phyloP scores from a whole-genome alignment of 2,113 vertebrate species.

The Electrona antarctica region DNA sequence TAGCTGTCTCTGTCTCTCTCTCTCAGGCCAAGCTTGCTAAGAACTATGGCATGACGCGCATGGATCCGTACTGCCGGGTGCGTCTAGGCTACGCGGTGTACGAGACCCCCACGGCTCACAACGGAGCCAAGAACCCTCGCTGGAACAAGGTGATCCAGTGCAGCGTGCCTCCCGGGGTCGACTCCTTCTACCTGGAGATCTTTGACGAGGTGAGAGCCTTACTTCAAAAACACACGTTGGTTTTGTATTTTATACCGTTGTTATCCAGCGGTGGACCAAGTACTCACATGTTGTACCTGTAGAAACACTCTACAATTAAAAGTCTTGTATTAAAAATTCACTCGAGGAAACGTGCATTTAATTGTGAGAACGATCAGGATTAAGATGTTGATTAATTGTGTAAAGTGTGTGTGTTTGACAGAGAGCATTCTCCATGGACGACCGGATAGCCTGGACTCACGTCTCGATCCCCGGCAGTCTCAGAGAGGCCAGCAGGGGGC shows the following conservation, averaged over 20 bases:
- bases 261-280: too few species aligned
- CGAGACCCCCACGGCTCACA: conserved; percentile 96
- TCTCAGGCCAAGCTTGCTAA: conserved; percentile 94
- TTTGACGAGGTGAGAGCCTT: conserved; percentile 91
- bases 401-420: conserved; percentile 49
- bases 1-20: background rate
- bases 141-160: conserved; percentile 99
- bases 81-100: conserved; percentile 95
- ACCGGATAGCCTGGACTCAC: conserved; percentile 98
- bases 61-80: conserved; percentile 96
- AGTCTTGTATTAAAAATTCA: background rate
- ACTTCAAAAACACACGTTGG: too few species aligned
- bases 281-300: too few species aligned
- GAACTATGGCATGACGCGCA: conserved; percentile 97
- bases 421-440: conserved; percentile 98
- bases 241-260: too few species aligned
- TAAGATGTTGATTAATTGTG: too few species aligned
- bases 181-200: conserved; percentile 98
- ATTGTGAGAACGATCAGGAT: too few species aligned
- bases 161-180: conserved; percentile 92
- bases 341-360: too few species aligned
- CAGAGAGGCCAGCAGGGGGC: conserved; percentile 80
- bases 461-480: conserved; percentile 90
- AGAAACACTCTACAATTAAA: background rate
- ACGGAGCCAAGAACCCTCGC: conserved; percentile 95